A percentile compares a stretch with the other conserved stretches of the same genome.
phyloP scores from a whole-genome alignment of 30 jellyfish, hydroid and myxozoan genomes.

The Aurelia coerulea region DNA sequence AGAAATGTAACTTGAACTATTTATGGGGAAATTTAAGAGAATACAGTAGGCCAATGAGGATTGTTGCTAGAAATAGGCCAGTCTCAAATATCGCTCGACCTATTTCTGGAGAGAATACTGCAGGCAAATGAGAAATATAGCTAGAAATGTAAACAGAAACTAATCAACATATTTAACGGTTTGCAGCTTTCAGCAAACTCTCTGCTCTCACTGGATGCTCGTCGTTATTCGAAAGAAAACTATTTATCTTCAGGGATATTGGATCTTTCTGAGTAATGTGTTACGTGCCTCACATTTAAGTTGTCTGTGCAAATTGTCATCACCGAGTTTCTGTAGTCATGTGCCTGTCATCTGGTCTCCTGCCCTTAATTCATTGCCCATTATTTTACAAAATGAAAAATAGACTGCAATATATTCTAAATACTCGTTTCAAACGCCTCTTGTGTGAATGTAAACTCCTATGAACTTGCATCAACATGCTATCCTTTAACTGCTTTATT shows the following conservation, averaged over 20 bases:
- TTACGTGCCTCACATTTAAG: conserved; percentile 1
- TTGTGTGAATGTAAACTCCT: no score
- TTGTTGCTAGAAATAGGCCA: no score
- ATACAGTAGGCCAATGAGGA: not conserved
- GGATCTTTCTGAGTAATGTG: conserved; percentile 1
- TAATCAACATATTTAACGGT: not conserved
- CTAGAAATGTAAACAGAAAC: not conserved
- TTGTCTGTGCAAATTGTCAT: conserved; percentile 1
- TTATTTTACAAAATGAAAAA: no score
- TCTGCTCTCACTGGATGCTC: not conserved
- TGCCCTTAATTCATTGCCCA: not conserved
- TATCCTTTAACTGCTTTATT: no score
- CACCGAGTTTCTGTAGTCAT: not conserved
- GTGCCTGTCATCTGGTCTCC: not conserved
- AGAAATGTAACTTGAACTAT: no score
- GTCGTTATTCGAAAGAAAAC: not conserved
- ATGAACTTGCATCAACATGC: no score
- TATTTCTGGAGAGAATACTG: not conserved
- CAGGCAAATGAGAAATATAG: no score
- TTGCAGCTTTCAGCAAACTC: not conserved
- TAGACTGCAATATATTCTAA: no score
- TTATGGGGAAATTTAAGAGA: not conserved
- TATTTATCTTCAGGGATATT: not conserved
- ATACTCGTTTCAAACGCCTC: no score
- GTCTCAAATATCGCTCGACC: no score